Evolutionary conservation across 2,113 vertebrate species (phyloP), one percentile per base, ranked within the genome.

Genomic region (Suncus etruscus): DNA sequence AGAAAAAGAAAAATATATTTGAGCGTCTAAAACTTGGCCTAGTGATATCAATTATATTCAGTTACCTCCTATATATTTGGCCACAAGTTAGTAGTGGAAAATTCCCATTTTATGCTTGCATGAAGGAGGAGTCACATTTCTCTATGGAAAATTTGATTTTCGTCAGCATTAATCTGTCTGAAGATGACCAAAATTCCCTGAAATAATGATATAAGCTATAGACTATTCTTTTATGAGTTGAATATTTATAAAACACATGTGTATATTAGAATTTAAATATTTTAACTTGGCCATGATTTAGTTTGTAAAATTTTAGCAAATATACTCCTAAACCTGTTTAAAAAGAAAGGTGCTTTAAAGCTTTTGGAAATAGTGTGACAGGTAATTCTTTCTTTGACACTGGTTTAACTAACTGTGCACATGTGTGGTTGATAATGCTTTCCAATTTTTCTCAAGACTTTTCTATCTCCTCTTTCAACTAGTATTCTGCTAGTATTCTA

Each of bases 1-100:
- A 1, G 7, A 48, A 87, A 68, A 48, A 51, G 29, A 74, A 15
- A 84, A 73, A 31, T 22, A 50, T 8, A 45, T 74, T 68, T 74
- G 47, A 9, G 12, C 61, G 20, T 75, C 68, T 88, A 61, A 68
- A 75, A 51, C 27, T 50, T 74, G 92, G 47, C 79, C 31, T 91
- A 18, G 2, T 73, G 15, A 24, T 15, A 91, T 20, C 70, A 68
- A 51, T 16, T 22, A 72, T 47, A 72, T 39, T 39, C 39, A 39
- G 29, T 8, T 51, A 24, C 51, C 24, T 14, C 31, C 4, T 31
- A 15, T 47, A 12, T 39, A 65, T 73, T 68, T 7, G 32, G 51
- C 69, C 66, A 47, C 58, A 81, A 48, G 66, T n/a, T 51, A 39
- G 3, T 39, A 5, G 2, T 22, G 66, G 85, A 69, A 66, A 83